Conservation (phyloP, 2,888 invertebrate species). For the Pediacus dermestoides region DNA sequence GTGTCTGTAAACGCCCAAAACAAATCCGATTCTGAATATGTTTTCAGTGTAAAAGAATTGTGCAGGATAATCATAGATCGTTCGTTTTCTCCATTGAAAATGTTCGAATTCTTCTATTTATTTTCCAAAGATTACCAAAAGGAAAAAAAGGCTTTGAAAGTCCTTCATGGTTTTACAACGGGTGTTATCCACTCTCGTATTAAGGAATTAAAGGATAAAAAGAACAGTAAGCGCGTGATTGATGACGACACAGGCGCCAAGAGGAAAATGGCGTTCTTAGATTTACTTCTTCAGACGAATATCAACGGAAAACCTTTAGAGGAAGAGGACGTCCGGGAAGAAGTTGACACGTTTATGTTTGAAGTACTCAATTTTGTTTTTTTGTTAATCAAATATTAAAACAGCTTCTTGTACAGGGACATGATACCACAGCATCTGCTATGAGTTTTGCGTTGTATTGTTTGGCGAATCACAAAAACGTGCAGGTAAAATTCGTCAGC, state of each 20-base stretch:
- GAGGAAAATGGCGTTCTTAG: constrained; percentile 65
- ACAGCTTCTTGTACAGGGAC: constrained; percentile 24
- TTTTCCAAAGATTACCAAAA: constrained; percentile 57
- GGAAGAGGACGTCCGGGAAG: constrained; percentile 61
- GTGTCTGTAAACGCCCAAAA: constrained; percentile 68
- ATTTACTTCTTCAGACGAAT: constrained; percentile 57
- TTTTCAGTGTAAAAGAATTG: constrained; percentile 62
- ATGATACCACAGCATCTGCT: constrained; percentile 20
- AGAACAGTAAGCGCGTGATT: background rate
- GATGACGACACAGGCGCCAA: constrained; percentile 37
- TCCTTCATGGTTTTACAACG: constrained; percentile 55
- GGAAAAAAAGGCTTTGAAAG: constrained; percentile 51
- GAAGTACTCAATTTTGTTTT: too few species aligned
- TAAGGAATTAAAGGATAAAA: background rate
- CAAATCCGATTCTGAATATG: constrained; percentile 66
- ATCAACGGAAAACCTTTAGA: constrained; percentile 58
- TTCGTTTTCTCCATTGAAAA: constrained; percentile 50
- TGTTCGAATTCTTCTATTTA: constrained; percentile 50
- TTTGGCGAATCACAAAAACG: constrained; percentile 15
- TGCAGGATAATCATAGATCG: constrained; percentile 39
- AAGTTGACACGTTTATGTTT: constrained; percentile 74
- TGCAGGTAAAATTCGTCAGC: constrained; percentile 16
- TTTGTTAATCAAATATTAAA: background rate
- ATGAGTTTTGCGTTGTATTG: constrained; percentile 18
- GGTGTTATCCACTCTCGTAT: constrained; percentile 47